Evolutionary conservation across 2,797 vertebrate genomes (phyloP).

Genomic region (Masticophis lateralis): DNA sequence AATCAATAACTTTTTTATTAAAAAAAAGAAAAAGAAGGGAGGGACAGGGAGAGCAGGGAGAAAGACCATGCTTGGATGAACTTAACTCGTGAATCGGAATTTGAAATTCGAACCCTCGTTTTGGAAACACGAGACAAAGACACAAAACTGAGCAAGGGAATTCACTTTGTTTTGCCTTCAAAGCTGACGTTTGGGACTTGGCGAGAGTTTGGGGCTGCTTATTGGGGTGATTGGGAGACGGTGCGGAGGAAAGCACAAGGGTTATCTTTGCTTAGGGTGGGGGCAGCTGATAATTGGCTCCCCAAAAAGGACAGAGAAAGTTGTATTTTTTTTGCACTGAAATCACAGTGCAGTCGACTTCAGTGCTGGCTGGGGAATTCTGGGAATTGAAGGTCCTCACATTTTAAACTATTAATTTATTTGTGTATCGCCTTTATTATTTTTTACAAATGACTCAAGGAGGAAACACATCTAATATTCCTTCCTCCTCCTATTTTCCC

Average conservation of each 20-base stretch:
- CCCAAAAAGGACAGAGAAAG: neutral
- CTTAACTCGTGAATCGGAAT: neutral
- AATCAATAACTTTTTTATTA: too few relatives aligned
- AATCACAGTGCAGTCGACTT: neutral
- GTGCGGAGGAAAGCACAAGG: neutral
- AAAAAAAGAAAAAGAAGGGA: neutral
- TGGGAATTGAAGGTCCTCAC: too few relatives aligned
- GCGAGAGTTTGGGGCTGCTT: neutral
- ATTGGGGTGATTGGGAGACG: too few relatives aligned
- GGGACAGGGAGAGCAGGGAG: fast-evolving
- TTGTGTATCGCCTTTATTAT: too few relatives aligned
- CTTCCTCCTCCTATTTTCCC: too few relatives aligned
- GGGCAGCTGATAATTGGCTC: neutral
- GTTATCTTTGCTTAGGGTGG: neutral
- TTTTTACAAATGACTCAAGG: too few relatives aligned
- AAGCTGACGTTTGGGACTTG: neutral
- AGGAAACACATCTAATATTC: too few relatives aligned
- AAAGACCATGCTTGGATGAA: neutral
- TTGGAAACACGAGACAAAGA: neutral
- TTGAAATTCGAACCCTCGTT: neutral
- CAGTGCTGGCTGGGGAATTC: too few relatives aligned
- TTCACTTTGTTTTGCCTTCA: neutral
- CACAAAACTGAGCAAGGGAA: neutral
- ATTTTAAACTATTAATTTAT: too few relatives aligned
- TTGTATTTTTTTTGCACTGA: neutral